A percentile compares a stretch with the other conserved stretches of the same genome.
Conservation (phyloP, 2,113 vertebrate species). For the Psittacula cyanocephala region DNA sequence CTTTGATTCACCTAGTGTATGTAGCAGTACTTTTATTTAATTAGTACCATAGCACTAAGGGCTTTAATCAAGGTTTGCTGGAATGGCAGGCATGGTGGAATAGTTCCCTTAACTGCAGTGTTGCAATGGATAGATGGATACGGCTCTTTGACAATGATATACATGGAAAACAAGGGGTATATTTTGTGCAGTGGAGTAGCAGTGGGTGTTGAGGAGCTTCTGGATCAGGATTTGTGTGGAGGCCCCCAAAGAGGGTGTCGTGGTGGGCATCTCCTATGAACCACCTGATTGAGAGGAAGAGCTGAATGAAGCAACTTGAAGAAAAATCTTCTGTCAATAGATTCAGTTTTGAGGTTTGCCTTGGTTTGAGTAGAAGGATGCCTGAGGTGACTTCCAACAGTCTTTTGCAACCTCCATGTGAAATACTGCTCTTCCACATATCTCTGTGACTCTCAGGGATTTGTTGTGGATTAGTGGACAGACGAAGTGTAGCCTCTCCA, state of each 20-base stretch:
- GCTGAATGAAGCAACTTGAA: not conserved
- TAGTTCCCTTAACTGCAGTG: not conserved
- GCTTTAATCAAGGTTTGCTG: not conserved
- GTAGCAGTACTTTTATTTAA: not conserved
- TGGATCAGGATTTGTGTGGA: not conserved
- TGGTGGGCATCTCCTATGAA: not conserved
- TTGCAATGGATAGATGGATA: not conserved
- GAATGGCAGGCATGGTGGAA: not conserved
- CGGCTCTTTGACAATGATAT: not conserved
- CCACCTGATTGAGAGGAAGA: not conserved
- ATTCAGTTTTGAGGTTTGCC: not conserved
- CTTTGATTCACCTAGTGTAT: not conserved
- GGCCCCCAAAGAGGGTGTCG: fast-evolving
- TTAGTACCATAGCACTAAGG: not conserved
- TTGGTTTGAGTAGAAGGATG: not conserved
- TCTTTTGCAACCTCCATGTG: not conserved
- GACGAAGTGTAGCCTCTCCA: not conserved
- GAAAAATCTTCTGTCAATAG: not conserved
- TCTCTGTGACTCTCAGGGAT: not conserved
- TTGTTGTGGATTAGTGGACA: not conserved
- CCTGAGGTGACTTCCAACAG: not conserved
- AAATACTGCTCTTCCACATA: not conserved
- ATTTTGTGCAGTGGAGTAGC: not conserved
- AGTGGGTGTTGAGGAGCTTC: not conserved
- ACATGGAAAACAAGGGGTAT: not conserved